phyloP scores from a whole-genome alignment of 2,113 vertebrate species.

The Herpailurus yagouaroundi region DNA sequence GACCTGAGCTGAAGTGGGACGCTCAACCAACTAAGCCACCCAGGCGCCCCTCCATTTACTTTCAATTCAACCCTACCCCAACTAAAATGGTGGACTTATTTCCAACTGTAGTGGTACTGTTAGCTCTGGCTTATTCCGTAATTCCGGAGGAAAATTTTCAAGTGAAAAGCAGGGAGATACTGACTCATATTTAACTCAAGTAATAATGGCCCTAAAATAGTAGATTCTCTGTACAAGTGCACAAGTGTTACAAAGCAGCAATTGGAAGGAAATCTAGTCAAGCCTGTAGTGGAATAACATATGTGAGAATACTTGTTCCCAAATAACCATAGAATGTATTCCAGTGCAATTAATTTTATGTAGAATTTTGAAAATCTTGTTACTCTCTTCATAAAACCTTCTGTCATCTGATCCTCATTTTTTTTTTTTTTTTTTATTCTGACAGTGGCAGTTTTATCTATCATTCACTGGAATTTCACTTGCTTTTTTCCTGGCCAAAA shows the following conservation, averaged over 20 bases:
- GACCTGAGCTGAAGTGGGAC: too few relatives aligned
- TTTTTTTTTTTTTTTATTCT: conserved; percentile 1
- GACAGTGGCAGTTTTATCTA: not conserved
- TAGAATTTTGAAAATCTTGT: not conserved
- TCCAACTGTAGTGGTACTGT: not conserved
- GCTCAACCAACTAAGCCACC: too few relatives aligned
- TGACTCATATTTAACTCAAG: not conserved
- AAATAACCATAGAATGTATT: not conserved
- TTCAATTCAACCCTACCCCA: not conserved
- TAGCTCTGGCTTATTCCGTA: not conserved
- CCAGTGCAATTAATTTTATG: not conserved
- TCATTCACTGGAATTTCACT: not conserved
- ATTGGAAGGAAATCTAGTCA: not conserved
- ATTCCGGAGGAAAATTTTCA: not conserved
- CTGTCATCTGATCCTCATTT: not conserved
- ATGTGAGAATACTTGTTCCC: not conserved
- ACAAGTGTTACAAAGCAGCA: not conserved
- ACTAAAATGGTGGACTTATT: not conserved
- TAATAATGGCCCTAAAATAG: not conserved
- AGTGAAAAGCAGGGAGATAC: not conserved
- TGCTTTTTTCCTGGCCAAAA: not conserved
- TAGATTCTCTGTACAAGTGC: not conserved
- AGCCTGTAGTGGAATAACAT: not conserved
- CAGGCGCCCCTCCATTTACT: not conserved
- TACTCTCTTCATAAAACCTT: not conserved